A percentile compares a stretch with the other conserved stretches of the same genome.
Evolutionary conservation across 2,113 vertebrate species (phyloP).

Genomic region (Clarias magur): DNA sequence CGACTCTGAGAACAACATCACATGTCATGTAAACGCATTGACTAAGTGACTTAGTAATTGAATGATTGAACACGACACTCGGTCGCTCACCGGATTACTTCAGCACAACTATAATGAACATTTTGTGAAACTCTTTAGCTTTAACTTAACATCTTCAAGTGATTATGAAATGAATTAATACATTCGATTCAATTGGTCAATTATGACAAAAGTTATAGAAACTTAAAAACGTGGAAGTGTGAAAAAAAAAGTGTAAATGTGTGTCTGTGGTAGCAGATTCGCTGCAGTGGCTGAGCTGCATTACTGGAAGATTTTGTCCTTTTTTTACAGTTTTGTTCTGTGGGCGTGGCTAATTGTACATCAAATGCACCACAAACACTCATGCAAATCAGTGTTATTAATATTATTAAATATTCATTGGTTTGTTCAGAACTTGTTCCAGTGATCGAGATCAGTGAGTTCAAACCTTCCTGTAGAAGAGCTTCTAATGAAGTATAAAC

Average conservation of each 20-base stretch:
- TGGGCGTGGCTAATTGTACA: neutral
- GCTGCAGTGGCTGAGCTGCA: neutral
- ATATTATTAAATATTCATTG: neutral
- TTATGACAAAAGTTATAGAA: neutral
- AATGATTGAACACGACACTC: too few relatives aligned
- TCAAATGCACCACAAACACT: neutral
- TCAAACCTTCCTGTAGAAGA: neutral
- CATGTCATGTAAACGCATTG: neutral
- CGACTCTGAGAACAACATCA: too few relatives aligned
- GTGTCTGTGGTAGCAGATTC: neutral
- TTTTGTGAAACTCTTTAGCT: neutral
- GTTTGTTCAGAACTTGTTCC: neutral
- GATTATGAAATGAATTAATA: neutral
- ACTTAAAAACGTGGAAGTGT: neutral
- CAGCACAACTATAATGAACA: neutral
- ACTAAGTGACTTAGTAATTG: neutral
- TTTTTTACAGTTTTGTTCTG: neutral
- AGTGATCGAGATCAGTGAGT: neutral
- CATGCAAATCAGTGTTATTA: neutral
- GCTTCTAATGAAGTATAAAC: neutral
- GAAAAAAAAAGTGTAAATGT: neutral
- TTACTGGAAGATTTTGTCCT: neutral
- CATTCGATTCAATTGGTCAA: neutral
- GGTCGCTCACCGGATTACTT: neutral
- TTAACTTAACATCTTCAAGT: neutral